phyloP scores from a whole-genome alignment of 92 coral and sea anemone genomes.

The Porites rus region DNA sequence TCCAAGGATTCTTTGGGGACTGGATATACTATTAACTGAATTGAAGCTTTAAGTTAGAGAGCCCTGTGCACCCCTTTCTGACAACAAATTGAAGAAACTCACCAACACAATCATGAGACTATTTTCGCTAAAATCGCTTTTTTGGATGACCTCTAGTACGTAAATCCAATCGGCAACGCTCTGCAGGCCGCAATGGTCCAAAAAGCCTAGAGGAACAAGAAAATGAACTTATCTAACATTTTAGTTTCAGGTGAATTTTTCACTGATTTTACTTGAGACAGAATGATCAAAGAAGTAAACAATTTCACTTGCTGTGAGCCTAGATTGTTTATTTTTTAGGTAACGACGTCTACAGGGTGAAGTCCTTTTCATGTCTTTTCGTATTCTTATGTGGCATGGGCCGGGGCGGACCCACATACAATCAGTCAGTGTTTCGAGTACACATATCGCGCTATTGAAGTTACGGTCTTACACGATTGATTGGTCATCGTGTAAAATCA shows the following conservation, averaged over 20 bases:
- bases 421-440: neutral
- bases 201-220: too few species aligned
- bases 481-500: conserved; percentile 24
- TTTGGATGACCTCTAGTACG: neutral
- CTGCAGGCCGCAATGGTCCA: too few species aligned
- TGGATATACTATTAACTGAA: neutral
- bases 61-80: neutral
- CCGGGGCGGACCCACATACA: neutral
- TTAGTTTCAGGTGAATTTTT: too few species aligned
- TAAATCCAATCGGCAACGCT: too few species aligned
- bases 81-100: neutral
- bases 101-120: too few species aligned
- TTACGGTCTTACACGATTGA: conserved; percentile 30
- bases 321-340: neutral
- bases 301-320: neutral
- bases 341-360: conserved; percentile 1
- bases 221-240: too few species aligned
- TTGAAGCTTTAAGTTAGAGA: neutral
- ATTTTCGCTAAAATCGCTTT: too few species aligned
- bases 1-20: neutral
- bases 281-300: too few species aligned
- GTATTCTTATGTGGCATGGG: neutral
- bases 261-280: too few species aligned
- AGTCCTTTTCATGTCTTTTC: neutral
- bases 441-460: neutral